Evolutionary conservation across 2,888 invertebrate genomes (phyloP), one percentile per base, ranked within the genome.

Genomic region (Erebia epiphron): DNA sequence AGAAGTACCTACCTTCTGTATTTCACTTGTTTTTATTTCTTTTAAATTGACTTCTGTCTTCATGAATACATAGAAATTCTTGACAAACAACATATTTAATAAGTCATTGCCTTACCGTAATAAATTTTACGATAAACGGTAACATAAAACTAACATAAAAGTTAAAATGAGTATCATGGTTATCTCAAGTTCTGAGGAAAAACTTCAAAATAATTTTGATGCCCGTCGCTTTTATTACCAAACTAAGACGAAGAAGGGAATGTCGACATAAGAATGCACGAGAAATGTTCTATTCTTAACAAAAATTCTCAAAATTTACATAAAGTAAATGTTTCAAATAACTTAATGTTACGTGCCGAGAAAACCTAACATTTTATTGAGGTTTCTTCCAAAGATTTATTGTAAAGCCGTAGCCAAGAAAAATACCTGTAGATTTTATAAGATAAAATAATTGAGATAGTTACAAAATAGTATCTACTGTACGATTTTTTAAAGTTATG

Each of bases 21-120:
- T 35, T 7, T 35, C 7, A 35, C 35, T 35, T 35, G 35, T 46
- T 46, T 46, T 11, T 46, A 46, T 46, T 11, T 43, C 0, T 11
- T 46, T 11, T 46, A 35, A 35, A 52, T 16, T 9, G 7, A 52
- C 14, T 16, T 16, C 16, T 54, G 16, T 18, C 5, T 18, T 16
- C 41, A 61, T 46, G 2, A 18, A 5, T 18, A 61, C 10, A 14
- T 52, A 50, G 50, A 52, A n/a, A 49, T 4, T 50, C n/a, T 52
- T 63, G 7, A 54, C 16, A 35, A 35, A 10, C 13, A 16, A 1
- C 41, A 54, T 35, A 35, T 35, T 68, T 62, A 62, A 58, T 70
- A 54, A 68, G 70, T 62, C 65, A 65, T 70, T 70, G 68, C 57
- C 73, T 62, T 68, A 64, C n/a, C 62, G 35, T 46, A 50, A 58